phyloP scores from a whole-genome alignment of 2,888 invertebrate species.

The Abrostola triplasia region DNA sequence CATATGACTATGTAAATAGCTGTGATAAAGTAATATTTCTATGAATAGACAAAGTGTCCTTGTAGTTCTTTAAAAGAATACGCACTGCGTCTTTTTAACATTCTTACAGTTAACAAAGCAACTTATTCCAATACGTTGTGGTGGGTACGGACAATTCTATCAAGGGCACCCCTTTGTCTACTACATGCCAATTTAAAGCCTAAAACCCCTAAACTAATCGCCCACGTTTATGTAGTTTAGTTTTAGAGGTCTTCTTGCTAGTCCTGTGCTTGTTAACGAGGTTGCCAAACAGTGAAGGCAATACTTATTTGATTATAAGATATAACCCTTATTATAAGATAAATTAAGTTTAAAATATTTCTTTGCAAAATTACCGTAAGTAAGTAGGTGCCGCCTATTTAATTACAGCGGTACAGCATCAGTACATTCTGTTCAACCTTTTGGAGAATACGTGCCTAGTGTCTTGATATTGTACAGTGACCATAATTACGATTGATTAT shows the following conservation, averaged over 20 bases:
- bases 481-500: conserved; percentile 16
- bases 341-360: too few species aligned
- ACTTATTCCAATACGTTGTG: conserved; percentile 14
- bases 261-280: too few species aligned
- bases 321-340: too few species aligned
- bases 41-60: conserved; percentile 48
- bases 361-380: too few species aligned
- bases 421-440: background rate
- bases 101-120: conserved; percentile 33
- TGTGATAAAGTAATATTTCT: conserved; percentile 19
- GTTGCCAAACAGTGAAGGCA: too few species aligned
- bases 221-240: background rate
- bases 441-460: too few species aligned
- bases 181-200: background rate
- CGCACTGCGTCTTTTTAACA: conserved; percentile 69
- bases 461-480: background rate
- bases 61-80: conserved; percentile 55
- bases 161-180: conserved; percentile 41
- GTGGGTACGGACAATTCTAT: conserved; percentile 12
- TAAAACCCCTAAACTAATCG: conserved; percentile 3
- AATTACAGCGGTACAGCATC: background rate
- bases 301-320: too few species aligned
- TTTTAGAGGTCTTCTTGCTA: too few species aligned
- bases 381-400: too few species aligned
- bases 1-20: conserved; percentile 2